Evolutionary conservation across 2,888 invertebrate genomes (phyloP).

Genomic region (Drosophila paranaensis): DNA sequence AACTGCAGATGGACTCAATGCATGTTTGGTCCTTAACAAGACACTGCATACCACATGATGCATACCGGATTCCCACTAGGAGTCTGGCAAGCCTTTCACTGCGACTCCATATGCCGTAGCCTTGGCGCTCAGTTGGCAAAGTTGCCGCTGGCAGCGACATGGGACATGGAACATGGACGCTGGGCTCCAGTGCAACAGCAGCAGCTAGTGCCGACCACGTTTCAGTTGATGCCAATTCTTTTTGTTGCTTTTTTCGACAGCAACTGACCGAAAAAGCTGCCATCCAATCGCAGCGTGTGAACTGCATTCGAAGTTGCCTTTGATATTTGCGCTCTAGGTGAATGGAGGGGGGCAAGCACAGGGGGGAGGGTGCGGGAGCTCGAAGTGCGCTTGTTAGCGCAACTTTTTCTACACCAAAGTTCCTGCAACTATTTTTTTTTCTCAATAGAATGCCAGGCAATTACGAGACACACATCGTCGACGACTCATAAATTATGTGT

Average conservation of each 20-base stretch:
- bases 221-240: conserved; percentile 40
- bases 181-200: background rate
- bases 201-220: conserved; percentile 26
- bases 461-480: conserved; percentile 30
- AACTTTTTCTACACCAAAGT: conserved; percentile 62
- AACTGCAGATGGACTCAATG: conserved; percentile 17
- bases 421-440: conserved; percentile 67
- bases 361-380: background rate
- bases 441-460: conserved; percentile 44
- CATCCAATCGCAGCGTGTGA: conserved; percentile 68
- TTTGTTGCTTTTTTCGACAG: conserved; percentile 21
- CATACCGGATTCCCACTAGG: background rate
- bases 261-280: conserved; percentile 66
- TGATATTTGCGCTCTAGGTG: conserved; percentile 66
- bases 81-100: conserved; percentile 67
- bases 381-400: conserved; percentile 72
- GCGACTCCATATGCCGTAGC: conserved; percentile 53
- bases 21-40: conserved; percentile 13
- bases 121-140: conserved; percentile 58
- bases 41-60: background rate
- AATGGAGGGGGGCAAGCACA: background rate
- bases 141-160: conserved; percentile 38
- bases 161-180: conserved; percentile 30
- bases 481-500: conserved; percentile 71
- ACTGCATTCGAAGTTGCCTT: conserved; percentile 68